Base-by-base conservation (phyloP, 1,140 invertebrate genomes). In the Drosophila ercepeae region DNA sequence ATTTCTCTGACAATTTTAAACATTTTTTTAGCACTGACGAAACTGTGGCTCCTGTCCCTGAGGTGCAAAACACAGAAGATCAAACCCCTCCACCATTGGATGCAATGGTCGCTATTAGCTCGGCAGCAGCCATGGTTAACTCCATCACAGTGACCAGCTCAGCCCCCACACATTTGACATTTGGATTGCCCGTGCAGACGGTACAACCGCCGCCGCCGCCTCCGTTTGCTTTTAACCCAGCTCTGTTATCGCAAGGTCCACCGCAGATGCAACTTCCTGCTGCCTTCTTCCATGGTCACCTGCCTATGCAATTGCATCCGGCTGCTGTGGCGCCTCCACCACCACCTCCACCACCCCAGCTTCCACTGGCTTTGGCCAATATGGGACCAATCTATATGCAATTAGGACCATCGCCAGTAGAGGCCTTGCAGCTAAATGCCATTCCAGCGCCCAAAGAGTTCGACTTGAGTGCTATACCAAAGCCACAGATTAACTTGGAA, bases 161-260 rank as follows among this genome's bases (percentile, higher is more conserved):
- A 9, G 25, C 90, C 78, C 75, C 91, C 90, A 89, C 91, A 89
- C 54, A 63, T 18, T 16, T 82, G 25, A 39, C 77, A 5, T 82
- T 78, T 58, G 73, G 74, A 7, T 39, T 92, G 90, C 19, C 92
- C 67, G 44, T 91, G 8, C 91, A 92, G 19, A 23, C 74, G 21
- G 75, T 84, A 7, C 78, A 83, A 19, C 68, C 74, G 11, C 81
- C 90, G 25, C 83, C 90, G 58, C 92, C 60, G 67, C 93, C 91
- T 42, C 84, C 81, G 19, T 82, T 92, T 45, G 83, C 91, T 16
- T 89, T 89, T 52, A 91, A 92, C 52, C 88, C 92, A 0, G 89
- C 91, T 25, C 69, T 92, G 6, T 78, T 89, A 27, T 57, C 77
- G 4, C 86, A 89, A 63, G 71, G 63, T 25, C 78, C 75, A 29